Evolutionary conservation across 2,797 vertebrate species (phyloP).

Genomic region (Oreochromis grahami): DNA sequence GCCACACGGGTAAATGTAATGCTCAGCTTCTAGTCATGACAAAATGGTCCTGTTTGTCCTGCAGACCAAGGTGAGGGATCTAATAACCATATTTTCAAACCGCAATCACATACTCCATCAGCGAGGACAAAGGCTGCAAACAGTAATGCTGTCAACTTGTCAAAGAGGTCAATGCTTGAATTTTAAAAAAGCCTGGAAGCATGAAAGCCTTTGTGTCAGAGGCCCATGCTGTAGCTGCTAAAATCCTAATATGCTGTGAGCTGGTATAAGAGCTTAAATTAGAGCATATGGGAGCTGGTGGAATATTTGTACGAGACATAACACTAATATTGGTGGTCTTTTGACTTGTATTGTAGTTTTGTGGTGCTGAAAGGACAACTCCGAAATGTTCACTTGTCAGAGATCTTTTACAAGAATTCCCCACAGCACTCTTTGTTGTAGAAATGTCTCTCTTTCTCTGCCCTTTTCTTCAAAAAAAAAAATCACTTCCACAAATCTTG

Average conservation of each 20-base stretch:
- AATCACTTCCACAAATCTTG: not conserved
- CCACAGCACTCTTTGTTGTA: not conserved
- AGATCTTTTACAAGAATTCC: not conserved
- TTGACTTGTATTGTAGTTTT: not conserved
- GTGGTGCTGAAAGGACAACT: conserved; percentile 20
- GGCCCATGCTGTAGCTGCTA: not conserved
- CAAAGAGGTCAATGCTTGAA: not conserved
- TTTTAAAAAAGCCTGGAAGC: not conserved
- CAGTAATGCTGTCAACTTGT: not conserved
- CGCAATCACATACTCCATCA: not conserved
- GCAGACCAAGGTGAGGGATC: not conserved
- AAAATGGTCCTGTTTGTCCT: not conserved
- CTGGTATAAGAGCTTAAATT: not conserved
- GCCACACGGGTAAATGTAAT: not conserved
- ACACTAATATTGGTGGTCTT: not conserved
- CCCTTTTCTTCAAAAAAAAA: not conserved
- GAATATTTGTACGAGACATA: not conserved
- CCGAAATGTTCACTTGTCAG: not conserved
- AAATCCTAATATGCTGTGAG: not conserved
- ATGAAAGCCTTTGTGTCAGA: not conserved
- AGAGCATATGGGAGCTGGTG: not conserved
- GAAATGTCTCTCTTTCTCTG: not conserved
- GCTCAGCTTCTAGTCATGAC: not conserved
- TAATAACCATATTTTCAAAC: not conserved
- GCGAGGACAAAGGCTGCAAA: not conserved